Percentiles rank a stretch among this genome's conserved stretches.
Conservation (phyloP, 2,888 invertebrate species). For the Odontomyia ornata region DNA sequence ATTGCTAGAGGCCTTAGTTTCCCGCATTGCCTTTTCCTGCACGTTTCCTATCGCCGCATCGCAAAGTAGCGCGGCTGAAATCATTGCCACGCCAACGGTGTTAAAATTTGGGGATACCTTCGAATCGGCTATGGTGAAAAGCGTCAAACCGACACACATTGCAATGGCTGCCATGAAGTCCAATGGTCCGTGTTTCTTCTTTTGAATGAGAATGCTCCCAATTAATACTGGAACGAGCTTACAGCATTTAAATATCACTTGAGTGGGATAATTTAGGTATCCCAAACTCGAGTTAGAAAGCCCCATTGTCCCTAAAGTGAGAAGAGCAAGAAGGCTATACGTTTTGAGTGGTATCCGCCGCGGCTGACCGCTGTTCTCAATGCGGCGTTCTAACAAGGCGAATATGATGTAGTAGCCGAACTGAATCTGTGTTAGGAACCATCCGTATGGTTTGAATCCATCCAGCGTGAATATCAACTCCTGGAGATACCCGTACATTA, state of each 20-base stretch:
- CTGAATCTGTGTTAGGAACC: slow-evolving; percentile 92
- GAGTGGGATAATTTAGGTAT: slow-evolving; percentile 95
- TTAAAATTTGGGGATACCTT: slow-evolving; percentile 80
- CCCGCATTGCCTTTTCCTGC: slow-evolving; percentile 94
- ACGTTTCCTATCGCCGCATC: slow-evolving; percentile 97
- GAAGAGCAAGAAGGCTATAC: slow-evolving; percentile 82
- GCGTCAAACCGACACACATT: slow-evolving; percentile 89
- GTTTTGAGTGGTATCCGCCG: slow-evolving; percentile 82
- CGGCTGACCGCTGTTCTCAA: slow-evolving; percentile 69
- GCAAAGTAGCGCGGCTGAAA: slow-evolving; percentile 86
- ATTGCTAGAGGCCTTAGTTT: slow-evolving; percentile 81
- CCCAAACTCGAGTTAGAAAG: slow-evolving; percentile 93
- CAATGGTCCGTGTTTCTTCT: slow-evolving; percentile 82
- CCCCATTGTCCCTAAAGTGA: slow-evolving; percentile 96
- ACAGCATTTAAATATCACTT: slow-evolving; percentile 97
- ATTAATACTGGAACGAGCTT: slow-evolving; percentile 95
- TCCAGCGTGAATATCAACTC: slow-evolving; percentile 92
- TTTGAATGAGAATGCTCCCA: slow-evolving; percentile 92
- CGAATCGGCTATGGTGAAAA: slow-evolving; percentile 88
- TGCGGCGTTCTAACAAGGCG: slow-evolving; percentile 76
- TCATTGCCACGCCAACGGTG: slow-evolving; percentile 75
- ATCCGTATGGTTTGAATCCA: slow-evolving; percentile 87
- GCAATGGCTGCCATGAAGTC: slow-evolving; percentile 85
- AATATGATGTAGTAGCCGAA: slow-evolving; percentile 87
- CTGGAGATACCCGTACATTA: slow-evolving; percentile 90